These are phyloP conservation scores for Amiota communis DNA, from an alignment of 2,888 invertebrate species.

Conservation along the genomic window DNA sequence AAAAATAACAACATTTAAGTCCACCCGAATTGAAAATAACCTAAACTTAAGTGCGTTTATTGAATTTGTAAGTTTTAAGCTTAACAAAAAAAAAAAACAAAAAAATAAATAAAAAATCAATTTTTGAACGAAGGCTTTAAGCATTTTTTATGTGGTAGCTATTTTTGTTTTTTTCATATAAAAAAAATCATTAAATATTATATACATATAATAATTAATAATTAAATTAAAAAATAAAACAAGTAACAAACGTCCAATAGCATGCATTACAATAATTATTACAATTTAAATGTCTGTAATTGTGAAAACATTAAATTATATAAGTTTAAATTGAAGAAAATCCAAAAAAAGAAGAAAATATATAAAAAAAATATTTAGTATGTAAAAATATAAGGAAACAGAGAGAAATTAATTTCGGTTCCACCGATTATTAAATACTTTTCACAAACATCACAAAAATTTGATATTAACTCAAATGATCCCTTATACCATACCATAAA, in stretches of 20 bases:
- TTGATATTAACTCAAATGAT: too few relatives aligned
- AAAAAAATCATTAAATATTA: not conserved
- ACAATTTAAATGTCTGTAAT: not conserved
- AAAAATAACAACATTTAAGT: not conserved
- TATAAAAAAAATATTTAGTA: constrained; percentile 12
- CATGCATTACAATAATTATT: constrained; percentile 42
- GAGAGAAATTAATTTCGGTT: too few relatives aligned
- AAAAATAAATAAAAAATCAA: not conserved
- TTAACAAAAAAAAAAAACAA: constrained; percentile 7
- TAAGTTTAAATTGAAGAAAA: not conserved
- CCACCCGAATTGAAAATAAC: constrained; percentile 6
- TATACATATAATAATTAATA: constrained; percentile 22
- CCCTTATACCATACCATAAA: too few relatives aligned
- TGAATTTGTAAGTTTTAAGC: constrained; percentile 23
- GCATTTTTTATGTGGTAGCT: constrained; percentile 12
- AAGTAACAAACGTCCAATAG: constrained; percentile 57
- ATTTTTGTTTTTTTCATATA: not conserved
- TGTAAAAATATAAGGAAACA: too few relatives aligned
- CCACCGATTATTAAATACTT: too few relatives aligned
- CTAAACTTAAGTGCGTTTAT: constrained; percentile 24
- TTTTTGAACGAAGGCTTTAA: constrained; percentile 16
- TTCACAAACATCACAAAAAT: too few relatives aligned
- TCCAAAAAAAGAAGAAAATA: constrained; percentile 32
- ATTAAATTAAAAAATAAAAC: constrained; percentile 35
- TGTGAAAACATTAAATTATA: not conserved